Conservation (phyloP, 2,888 invertebrate species). For the Drosophila cognata region DNA sequence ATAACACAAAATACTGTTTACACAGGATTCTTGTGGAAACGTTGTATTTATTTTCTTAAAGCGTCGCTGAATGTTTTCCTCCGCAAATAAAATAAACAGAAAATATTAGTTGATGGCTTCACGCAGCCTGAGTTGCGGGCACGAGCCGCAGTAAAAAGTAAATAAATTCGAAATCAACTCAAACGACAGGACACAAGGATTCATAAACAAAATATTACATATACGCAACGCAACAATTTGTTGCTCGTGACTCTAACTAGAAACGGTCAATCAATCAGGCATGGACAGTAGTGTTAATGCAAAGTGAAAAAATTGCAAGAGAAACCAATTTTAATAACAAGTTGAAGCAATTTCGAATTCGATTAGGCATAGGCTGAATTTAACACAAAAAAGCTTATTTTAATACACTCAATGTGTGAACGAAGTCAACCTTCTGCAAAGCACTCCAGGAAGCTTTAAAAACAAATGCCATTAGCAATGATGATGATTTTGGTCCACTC, state of each 20-base stretch:
- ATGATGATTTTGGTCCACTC: constrained; percentile 4
- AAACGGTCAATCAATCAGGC: background rate
- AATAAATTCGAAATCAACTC: background rate
- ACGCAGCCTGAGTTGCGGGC: background rate
- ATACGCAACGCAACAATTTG: background rate
- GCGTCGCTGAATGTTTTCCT: constrained; percentile 1
- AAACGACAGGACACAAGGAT: background rate
- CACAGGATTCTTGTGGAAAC: background rate
- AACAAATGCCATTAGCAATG: constrained; percentile 2
- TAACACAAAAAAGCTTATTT: background rate
- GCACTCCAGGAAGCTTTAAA: background rate
- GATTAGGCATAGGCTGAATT: background rate
- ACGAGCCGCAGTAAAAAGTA: background rate
- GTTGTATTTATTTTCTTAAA: background rate
- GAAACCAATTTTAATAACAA: background rate
- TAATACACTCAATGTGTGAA: background rate
- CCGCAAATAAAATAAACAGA: constrained; percentile 1
- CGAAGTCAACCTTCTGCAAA: background rate
- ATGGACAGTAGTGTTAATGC: background rate
- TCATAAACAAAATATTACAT: background rate
- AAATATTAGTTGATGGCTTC: background rate
- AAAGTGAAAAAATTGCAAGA: background rate
- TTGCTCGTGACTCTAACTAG: background rate
- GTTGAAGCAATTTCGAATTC: background rate
- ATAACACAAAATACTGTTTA: constrained; percentile 3